Percentiles rank a stretch among this genome's conserved stretches.
Conservation (phyloP, 1,140 invertebrate genomes). For the silkworm (Bombyx mori) region ASM3026992v2 NC_085130.1:13315001-13315500, state of each 20-base stretch:
- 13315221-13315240: constrained; percentile 15
- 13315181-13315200: constrained; percentile 36
- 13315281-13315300: constrained; percentile 23
- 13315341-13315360: not conserved
- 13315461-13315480: not conserved
- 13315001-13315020: no score
- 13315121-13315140: constrained; percentile 26
- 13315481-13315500: not conserved
- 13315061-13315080: constrained; percentile 1
- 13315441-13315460: not conserved
- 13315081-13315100: constrained; percentile 45
- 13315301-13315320: constrained; percentile 1
- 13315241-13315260: constrained; percentile 32
- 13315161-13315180: constrained; percentile 12
- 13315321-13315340: not conserved
- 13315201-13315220: constrained; percentile 16
- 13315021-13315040: no score
- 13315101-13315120: constrained; percentile 47
- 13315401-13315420: not conserved
- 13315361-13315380: not conserved
- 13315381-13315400: not conserved
- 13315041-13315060: not conserved
- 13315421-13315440: not conserved
- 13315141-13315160: constrained; percentile 21
- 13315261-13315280: constrained; percentile 32